These are phyloP conservation scores for Musca domestica DNA, from an alignment of 1,140 invertebrate species.

Conservation along the genomic window DNA sequence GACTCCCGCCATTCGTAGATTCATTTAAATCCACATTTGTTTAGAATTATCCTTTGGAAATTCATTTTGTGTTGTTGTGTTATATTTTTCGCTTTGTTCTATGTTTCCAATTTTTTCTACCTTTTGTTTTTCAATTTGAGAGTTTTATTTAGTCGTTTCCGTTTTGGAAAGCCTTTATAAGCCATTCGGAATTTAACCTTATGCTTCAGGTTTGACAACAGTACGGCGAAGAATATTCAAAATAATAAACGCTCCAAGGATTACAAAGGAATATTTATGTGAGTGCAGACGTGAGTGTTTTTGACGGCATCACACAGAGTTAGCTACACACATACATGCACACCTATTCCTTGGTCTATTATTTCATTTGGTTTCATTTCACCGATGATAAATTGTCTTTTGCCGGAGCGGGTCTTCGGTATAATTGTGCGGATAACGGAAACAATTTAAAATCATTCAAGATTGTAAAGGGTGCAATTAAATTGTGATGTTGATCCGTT, in stretches of 20 bases:
- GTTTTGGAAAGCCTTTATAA: constrained; percentile 3
- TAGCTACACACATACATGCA: background rate
- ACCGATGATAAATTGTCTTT: background rate
- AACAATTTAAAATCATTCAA: too few relatives aligned
- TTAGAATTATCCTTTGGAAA: too few relatives aligned
- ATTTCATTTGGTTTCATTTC: background rate
- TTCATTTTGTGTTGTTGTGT: too few relatives aligned
- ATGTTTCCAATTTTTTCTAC: background rate
- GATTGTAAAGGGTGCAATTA: too few relatives aligned
- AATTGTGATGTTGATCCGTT: too few relatives aligned
- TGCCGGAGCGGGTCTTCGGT: too few relatives aligned
- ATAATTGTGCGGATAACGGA: too few relatives aligned
- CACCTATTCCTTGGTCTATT: background rate
- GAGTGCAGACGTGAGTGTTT: too few relatives aligned
- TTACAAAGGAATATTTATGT: constrained; percentile 15
- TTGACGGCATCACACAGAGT: too few relatives aligned
- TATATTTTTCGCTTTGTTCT: too few relatives aligned
- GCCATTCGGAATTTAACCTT: constrained; percentile 14
- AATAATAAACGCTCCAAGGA: background rate
- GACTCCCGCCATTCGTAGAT: too few relatives aligned
- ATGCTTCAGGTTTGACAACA: background rate
- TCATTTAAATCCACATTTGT: too few relatives aligned
- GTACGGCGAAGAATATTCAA: background rate
- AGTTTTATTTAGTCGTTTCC: background rate
- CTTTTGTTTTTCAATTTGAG: background rate